These are phyloP conservation scores for Cephus rjabovi DNA, from an alignment of 2,888 invertebrate species.

Conservation along the genomic window DNA sequence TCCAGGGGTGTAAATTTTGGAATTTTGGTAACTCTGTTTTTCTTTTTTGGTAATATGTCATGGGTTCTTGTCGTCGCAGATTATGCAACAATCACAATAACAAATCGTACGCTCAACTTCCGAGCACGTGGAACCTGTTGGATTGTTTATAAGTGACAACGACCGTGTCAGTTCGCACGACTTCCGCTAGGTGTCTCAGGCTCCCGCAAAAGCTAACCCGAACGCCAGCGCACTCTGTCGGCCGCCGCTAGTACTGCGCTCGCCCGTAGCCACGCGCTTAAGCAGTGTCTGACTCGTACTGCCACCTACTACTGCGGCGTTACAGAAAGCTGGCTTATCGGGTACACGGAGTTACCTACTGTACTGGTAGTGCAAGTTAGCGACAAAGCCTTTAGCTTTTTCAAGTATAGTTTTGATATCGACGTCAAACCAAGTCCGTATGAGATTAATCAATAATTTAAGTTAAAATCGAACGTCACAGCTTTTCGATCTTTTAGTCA, in stretches of 20 bases:
- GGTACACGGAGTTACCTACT: conserved; percentile 59
- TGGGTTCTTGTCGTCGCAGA: too few species aligned
- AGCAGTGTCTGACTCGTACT: conserved; percentile 51
- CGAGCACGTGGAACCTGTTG: conserved; percentile 19
- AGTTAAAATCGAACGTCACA: too few species aligned
- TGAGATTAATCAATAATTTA: too few species aligned
- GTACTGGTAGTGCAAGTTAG: conserved; percentile 16
- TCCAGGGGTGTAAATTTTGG: too few species aligned
- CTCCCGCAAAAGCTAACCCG: not conserved
- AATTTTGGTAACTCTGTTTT: too few species aligned
- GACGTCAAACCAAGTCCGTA: too few species aligned
- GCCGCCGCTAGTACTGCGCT: not conserved
- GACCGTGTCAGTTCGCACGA: conserved; percentile 10
- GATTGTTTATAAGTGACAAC: conserved; percentile 4
- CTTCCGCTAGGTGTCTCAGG: conserved; percentile 37
- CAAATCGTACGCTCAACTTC: conserved; percentile 15
- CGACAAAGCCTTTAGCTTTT: too few species aligned
- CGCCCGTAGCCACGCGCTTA: not conserved
- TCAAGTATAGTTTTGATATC: too few species aligned
- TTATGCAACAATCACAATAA: conserved; percentile 26
- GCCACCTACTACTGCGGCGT: conserved; percentile 54
- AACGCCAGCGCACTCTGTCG: conserved; percentile 14
- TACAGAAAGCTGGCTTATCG: conserved; percentile 38
- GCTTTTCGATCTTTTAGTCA: too few species aligned
- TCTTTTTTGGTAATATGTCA: too few species aligned